Evolutionary conservation across 2,113 vertebrate species (phyloP).

Genomic region (Felis catus): DNA sequence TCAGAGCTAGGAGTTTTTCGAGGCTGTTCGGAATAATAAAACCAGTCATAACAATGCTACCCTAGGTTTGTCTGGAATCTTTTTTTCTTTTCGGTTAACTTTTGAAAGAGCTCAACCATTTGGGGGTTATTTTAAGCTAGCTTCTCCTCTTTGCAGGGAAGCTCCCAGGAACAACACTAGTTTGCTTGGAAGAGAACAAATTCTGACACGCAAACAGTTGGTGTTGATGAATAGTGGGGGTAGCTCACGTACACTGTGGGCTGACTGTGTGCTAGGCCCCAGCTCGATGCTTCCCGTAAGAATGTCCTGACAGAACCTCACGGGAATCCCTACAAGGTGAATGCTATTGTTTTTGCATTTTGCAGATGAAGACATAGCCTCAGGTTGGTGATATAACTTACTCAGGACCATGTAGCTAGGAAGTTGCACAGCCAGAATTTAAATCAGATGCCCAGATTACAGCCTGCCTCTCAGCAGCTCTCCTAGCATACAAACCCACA

Average conservation of each 20-base stretch:
- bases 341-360: not conserved
- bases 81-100: not conserved
- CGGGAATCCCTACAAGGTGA: not conserved
- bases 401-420: not conserved
- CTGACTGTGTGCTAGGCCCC: not conserved
- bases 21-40: slow-evolving; percentile 36
- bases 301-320: not conserved
- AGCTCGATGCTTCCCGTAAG: not conserved
- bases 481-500: not conserved
- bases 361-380: not conserved
- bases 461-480: not conserved
- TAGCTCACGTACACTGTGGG: accelerated
- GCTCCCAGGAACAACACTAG: not conserved
- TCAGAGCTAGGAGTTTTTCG: slow-evolving; percentile 7
- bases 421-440: not conserved
- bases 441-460: not conserved
- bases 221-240: not conserved
- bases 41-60: not conserved
- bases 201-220: too few relatives aligned
- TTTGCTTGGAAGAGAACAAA: not conserved
- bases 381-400: not conserved
- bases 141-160: not conserved
- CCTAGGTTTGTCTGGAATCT: not conserved
- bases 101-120: not conserved
- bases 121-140: slow-evolving; percentile 24